Evolutionary conservation across 92 coral and sea anemone species (phyloP), one percentile per base, ranked within the genome.

Genomic region (Zoanthus sansibaricus): DNA sequence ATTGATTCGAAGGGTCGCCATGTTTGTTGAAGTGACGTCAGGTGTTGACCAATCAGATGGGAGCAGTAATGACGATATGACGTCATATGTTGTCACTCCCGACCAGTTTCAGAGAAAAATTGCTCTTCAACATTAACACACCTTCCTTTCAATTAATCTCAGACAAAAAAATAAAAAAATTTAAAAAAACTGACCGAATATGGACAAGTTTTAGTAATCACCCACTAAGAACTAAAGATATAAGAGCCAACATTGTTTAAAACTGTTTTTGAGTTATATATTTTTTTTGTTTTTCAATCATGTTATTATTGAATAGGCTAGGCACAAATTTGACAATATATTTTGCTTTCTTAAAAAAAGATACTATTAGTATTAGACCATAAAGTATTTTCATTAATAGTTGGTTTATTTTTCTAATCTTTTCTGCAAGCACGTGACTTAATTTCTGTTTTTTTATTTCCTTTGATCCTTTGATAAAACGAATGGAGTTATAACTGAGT

Each of bases 1-100:
- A 80, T 44, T 62, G 85, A 67, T 80, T 80, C 85, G 85, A 80
- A 80, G 66, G 62, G 85, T 80, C 93, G 93, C 98, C 98, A 94
- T 94, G 98, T 94, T 94, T 92, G 92, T 91, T 84, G 68, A 77
- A 88, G 86, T 94, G 98, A 94, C 98, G 98, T 94, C 76, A 77
- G 56, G 70, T 6, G 56, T 75, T 83, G 90, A 93, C 98, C 98
- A 94, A 94, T 94, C 96, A 93, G 78, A 18, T 45, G 10, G 32
- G 59, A 55, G 31, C 49, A 25, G 47, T 14, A 58, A 64, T 64
- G 75, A 64, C 74, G 85, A n/a, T 1, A 32, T 80, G 85, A 80
- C 85, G 85, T 80, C 85, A 80, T 46, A 45, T 64, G 85, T 80
- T 80, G 85, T 62, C 73, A 62, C 25, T 25, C 25, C 25, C 56